phyloP scores from a whole-genome alignment of 2,888 invertebrate species.

The Metopia argyrocephala region DNA sequence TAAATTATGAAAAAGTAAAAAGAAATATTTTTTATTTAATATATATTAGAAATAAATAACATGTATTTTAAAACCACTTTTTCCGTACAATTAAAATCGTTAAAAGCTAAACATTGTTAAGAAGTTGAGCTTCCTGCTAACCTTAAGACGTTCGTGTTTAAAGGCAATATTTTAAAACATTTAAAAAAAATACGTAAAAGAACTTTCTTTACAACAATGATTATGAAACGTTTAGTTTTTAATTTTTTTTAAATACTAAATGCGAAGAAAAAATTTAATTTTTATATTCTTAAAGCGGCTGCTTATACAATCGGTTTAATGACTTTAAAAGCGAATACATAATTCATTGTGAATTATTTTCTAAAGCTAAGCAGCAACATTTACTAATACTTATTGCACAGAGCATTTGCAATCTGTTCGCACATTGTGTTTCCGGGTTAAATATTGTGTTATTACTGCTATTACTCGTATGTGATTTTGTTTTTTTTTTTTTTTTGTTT shows the following conservation, averaged over 20 bases:
- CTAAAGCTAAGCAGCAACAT: neutral
- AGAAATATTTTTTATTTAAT: neutral
- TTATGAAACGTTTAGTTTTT: neutral
- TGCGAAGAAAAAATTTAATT: constrained; percentile 17
- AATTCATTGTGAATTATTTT: neutral
- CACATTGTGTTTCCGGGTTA: constrained; percentile 43
- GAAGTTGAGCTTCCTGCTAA: neutral
- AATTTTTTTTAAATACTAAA: neutral
- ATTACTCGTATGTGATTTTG: no score
- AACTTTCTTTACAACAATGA: neutral
- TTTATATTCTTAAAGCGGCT: constrained; percentile 14
- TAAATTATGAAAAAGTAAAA: neutral
- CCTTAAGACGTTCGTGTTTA: constrained; percentile 13
- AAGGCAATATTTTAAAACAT: constrained; percentile 23
- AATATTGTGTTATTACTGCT: no score
- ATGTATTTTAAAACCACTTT: no score
- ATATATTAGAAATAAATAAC: no score
- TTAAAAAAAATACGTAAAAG: neutral
- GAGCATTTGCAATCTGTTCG: constrained; percentile 20
- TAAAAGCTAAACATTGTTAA: neutral
- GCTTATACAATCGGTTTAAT: constrained; percentile 49
- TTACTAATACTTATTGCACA: neutral
- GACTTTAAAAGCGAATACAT: neutral
- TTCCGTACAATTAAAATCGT: neutral
- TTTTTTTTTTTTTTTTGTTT: no score